Evolutionary conservation across 37 sponge, comb jelly and placozoan species (phyloP).

Genomic region (Petrosia ficiformis): DNA sequence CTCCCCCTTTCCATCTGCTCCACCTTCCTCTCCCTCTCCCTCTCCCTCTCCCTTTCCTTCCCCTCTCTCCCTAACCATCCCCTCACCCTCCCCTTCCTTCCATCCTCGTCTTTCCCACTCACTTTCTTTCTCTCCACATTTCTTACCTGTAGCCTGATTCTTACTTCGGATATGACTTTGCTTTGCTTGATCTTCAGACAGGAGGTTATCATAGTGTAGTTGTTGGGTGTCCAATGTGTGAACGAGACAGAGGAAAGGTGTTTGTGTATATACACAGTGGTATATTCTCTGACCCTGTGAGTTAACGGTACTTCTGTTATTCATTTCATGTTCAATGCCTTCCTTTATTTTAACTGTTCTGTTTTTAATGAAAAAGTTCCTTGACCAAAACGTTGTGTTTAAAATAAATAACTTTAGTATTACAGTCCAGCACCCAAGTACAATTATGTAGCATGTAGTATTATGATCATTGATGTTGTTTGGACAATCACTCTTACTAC

Average conservation of each 20-base stretch:
- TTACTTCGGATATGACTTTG: conserved; percentile 37
- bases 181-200: neutral
- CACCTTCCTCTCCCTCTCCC: conserved; percentile 2
- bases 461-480: too few relatives aligned
- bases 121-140: neutral
- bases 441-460: too few relatives aligned
- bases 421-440: too few relatives aligned
- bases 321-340: too few relatives aligned
- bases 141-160: conserved; percentile 8
- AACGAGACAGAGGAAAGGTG: conserved; percentile 49
- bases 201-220: conserved; percentile 51
- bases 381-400: too few relatives aligned
- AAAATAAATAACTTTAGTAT: too few relatives aligned
- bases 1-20: neutral
- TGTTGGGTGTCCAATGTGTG: conserved; percentile 77
- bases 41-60: neutral
- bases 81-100: neutral
- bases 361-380: too few relatives aligned
- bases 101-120: neutral
- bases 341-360: too few relatives aligned
- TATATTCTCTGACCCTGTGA: conserved; percentile 8
- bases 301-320: too few relatives aligned
- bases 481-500: too few relatives aligned
- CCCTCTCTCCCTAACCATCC: conserved; percentile 8
- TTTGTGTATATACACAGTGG: conserved; percentile 46